phyloP scores from a whole-genome alignment of 2,113 vertebrate species.

The Rafetus swinhoei region DNA sequence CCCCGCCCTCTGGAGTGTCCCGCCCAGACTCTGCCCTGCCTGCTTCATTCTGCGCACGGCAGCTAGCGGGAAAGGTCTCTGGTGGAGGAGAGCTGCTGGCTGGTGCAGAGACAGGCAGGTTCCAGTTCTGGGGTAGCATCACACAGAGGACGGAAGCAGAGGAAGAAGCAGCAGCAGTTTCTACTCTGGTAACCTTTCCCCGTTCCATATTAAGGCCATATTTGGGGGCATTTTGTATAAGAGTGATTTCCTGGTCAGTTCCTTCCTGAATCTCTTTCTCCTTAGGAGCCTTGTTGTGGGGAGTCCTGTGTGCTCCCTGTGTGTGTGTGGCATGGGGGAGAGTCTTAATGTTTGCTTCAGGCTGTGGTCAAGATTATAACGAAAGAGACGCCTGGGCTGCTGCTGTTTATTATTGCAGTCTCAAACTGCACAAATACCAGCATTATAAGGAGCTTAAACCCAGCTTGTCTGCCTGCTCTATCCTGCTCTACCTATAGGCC shows the following conservation, averaged over 20 bases:
- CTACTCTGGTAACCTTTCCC: slow-evolving; percentile 31
- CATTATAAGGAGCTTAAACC: background rate
- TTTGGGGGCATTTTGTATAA: background rate
- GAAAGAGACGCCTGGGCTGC: background rate
- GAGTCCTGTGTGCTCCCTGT: background rate
- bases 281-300: background rate
- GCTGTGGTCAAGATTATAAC: background rate
- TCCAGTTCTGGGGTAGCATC: slow-evolving; percentile 26
- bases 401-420: background rate
- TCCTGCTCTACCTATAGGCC: background rate
- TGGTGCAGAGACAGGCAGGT: background rate
- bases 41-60: background rate
- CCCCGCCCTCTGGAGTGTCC: slow-evolving; percentile 39
- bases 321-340: background rate
- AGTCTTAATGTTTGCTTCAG: background rate
- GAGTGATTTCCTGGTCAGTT: background rate
- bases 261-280: background rate
- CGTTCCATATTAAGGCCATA: background rate
- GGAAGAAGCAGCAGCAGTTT: slow-evolving; percentile 14
- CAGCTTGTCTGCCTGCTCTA: background rate
- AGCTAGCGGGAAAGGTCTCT: accelerated
- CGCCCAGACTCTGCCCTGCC: background rate
- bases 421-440: background rate
- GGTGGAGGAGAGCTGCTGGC: background rate
- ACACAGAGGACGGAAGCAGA: background rate